Evolutionary conservation across 1,140 invertebrate genomes (phyloP).

Genomic region (Drosophila orena): DNA sequence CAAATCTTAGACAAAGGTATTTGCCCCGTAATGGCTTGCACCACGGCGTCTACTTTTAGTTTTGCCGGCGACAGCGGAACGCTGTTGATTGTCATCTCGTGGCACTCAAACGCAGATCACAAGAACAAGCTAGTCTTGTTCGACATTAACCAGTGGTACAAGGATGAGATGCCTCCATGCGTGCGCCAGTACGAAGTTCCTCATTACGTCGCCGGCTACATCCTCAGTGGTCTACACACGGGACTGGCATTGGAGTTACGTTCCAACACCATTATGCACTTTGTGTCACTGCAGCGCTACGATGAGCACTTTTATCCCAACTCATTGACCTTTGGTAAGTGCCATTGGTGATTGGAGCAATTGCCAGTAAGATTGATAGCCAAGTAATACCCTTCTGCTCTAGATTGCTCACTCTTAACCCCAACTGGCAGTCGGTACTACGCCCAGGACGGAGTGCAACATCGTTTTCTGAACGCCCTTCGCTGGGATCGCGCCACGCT

Average conservation of each 20-base stretch:
- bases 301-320: constrained; percentile 94
- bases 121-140: constrained; percentile 88
- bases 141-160: constrained; percentile 98
- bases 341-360: neutral
- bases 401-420: constrained; percentile 86
- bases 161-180: constrained; percentile 94
- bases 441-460: constrained; percentile 88
- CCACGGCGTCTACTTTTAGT: constrained; percentile 44
- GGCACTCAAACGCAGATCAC: constrained; percentile 71
- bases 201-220: constrained; percentile 66
- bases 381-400: neutral
- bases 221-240: constrained; percentile 46
- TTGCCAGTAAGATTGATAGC: neutral
- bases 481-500: constrained; percentile 87
- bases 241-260: constrained; percentile 80
- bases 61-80: constrained; percentile 65
- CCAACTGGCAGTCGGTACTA: constrained; percentile 85
- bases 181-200: constrained; percentile 7
- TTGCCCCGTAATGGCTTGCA: constrained; percentile 53
- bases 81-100: constrained; percentile 81
- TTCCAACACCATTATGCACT: constrained; percentile 79
- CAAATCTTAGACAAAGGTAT: constrained; percentile 45
- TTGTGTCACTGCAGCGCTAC: constrained; percentile 86
- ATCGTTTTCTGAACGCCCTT: constrained; percentile 88
- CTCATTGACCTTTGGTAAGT: constrained; percentile 90